Conservation (phyloP, 2,113 vertebrate genomes). For the Acinonyx jubatus region DNA sequence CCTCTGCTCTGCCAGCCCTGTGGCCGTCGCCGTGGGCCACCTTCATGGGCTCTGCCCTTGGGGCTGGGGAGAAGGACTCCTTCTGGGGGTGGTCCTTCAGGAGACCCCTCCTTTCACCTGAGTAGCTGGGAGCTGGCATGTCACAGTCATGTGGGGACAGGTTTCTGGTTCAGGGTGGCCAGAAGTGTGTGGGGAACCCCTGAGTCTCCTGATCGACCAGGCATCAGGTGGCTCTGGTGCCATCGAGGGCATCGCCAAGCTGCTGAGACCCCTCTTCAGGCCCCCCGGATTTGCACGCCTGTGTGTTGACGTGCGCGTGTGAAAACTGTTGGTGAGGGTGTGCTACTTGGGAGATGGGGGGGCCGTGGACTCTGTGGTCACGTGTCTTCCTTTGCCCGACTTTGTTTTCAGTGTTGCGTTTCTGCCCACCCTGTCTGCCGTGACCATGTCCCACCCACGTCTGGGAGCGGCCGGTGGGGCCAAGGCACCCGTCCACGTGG, state of each 20-base stretch:
- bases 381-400: background rate
- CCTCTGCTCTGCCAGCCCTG: background rate
- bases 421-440: background rate
- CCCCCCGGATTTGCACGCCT: background rate
- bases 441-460: background rate
- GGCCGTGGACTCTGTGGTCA: background rate
- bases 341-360: background rate
- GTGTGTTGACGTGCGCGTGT: background rate
- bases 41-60: background rate
- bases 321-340: background rate
- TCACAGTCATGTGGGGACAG: background rate
- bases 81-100: background rate
- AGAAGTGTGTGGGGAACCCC: background rate
- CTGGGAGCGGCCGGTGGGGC: background rate
- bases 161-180: background rate
- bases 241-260: rapidly evolving
- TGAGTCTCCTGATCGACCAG: too few species aligned
- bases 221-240: too few species aligned
- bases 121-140: background rate
- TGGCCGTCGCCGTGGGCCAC: too few species aligned
- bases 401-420: background rate
- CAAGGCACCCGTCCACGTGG: rapidly evolving
- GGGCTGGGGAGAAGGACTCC: background rate
- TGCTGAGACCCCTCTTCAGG: background rate
- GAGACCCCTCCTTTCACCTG: background rate